phyloP scores from a whole-genome alignment of 2,797 vertebrate species.

The Pseudochaenichthys georgianus region DNA sequence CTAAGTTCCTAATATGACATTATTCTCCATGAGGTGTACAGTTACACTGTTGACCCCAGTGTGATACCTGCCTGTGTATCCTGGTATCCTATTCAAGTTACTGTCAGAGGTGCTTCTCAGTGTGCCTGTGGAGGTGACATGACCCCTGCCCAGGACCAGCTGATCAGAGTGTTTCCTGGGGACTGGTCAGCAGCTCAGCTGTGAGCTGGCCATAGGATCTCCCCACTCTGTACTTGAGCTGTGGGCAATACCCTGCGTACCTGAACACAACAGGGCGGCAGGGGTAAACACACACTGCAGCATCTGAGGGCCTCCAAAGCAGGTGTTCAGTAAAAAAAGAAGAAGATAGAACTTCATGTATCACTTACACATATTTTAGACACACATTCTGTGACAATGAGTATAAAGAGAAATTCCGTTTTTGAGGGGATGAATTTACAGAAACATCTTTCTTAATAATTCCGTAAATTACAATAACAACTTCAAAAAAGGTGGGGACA shows the following conservation, averaged over 20 bases:
- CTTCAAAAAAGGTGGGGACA: neutral
- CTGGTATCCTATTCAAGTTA: conserved; percentile 74
- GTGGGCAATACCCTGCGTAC: conserved; percentile 86
- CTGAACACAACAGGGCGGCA: conserved; percentile 58
- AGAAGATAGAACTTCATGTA: neutral
- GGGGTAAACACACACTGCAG: neutral
- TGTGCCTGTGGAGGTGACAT: conserved; percentile 38
- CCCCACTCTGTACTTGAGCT: conserved; percentile 83
- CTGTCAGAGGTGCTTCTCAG: conserved; percentile 37
- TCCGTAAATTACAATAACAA: neutral
- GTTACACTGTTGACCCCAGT: conserved; percentile 17
- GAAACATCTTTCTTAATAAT: neutral
- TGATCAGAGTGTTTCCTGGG: conserved; percentile 53
- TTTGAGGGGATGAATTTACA: neutral
- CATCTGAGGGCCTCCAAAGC: neutral
- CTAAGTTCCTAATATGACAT: neutral
- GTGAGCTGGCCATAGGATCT: conserved; percentile 84
- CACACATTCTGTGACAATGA: neutral
- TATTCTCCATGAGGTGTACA: neutral
- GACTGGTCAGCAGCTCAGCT: conserved; percentile 75
- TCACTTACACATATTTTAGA: neutral
- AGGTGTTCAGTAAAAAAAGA: neutral
- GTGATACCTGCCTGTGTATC: conserved; percentile 83
- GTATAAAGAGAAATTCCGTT: neutral
- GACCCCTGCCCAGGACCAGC: conserved; percentile 66